Percentiles rank a stretch among this genome's conserved stretches.
phyloP scores from a whole-genome alignment of 2,113 vertebrate species.

The Acrocephalus kingi region DNA sequence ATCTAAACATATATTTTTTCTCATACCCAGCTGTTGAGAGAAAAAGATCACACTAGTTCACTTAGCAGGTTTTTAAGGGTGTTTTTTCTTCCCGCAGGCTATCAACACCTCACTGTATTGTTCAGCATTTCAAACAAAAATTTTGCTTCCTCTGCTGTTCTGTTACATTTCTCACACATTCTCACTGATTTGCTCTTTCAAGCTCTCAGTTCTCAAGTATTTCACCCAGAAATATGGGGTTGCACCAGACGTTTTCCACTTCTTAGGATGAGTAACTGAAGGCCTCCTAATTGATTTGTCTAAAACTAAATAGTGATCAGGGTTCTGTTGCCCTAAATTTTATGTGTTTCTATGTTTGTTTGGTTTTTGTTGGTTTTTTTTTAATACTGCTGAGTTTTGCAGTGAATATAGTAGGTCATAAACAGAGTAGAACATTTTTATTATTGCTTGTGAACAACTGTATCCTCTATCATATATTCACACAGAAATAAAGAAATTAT shows the following conservation, averaged over 20 bases:
- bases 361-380: neutral
- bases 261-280: neutral
- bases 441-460: neutral
- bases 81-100: neutral
- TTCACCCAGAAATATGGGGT: neutral
- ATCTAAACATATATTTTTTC: neutral
- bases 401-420: neutral
- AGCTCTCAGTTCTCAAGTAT: neutral
- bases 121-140: neutral
- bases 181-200: neutral
- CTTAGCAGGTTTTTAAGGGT: neutral
- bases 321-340: neutral
- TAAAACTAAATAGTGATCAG: neutral
- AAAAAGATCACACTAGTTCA: constrained; percentile 21
- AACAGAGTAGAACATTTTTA: neutral
- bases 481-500: neutral
- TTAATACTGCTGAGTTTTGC: neutral
- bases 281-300: neutral
- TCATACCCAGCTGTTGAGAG: constrained; percentile 4
- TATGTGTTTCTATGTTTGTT: neutral
- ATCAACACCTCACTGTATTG: constrained; percentile 5
- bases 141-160: constrained; percentile 13
- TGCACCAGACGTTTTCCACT: neutral
- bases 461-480: neutral
- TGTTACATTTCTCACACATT: constrained; percentile 4